A percentile compares a stretch with the other conserved stretches of the same genome.
These are phyloP conservation scores for Pheosia tremula DNA, from an alignment of 2,888 invertebrate genomes.

Conservation along the genomic window DNA sequence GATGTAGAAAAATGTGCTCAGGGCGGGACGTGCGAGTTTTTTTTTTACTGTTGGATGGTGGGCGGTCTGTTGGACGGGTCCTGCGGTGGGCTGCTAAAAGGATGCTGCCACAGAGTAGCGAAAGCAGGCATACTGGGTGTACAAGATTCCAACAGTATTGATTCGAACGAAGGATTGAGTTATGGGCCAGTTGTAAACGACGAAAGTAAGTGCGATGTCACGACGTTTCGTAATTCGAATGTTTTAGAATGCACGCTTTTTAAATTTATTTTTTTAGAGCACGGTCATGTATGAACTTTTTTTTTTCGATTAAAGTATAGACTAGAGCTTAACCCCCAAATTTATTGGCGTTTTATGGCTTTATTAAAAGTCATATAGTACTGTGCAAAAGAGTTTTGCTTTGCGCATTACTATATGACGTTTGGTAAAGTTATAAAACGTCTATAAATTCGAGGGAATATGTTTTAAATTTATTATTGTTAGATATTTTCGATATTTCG, in stretches of 20 bases:
- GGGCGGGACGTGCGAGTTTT: conserved; percentile 95
- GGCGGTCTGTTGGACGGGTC: conserved; percentile 94
- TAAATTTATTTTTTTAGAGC: conserved; percentile 6
- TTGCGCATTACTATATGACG: too few species aligned
- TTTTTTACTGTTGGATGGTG: conserved; percentile 95
- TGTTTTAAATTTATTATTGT: too few species aligned
- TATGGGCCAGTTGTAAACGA: conserved; percentile 91
- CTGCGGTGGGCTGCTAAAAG: conserved; percentile 92
- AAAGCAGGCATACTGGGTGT: conserved; percentile 87
- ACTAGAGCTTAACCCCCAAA: too few species aligned
- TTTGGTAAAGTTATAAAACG: too few species aligned
- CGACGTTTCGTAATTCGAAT: conserved; percentile 51
- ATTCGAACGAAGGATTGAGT: conserved; percentile 86
- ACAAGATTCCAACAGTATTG: conserved; percentile 86
- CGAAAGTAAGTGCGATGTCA: conserved; percentile 87
- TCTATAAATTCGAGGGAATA: too few species aligned
- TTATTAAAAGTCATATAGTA: too few species aligned
- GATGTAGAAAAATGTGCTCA: conserved; percentile 86
- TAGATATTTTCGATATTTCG: too few species aligned
- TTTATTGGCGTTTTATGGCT: too few species aligned
- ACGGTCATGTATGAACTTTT: not conserved
- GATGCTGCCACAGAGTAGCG: conserved; percentile 93
- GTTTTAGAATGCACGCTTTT: conserved; percentile 28
- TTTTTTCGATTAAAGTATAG: not conserved
- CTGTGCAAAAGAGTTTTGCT: too few species aligned